Percentiles rank a stretch among this genome's conserved stretches.
Conservation (phyloP, 2,113 vertebrate genomes). For the Actenoides lindsayi region DNA sequence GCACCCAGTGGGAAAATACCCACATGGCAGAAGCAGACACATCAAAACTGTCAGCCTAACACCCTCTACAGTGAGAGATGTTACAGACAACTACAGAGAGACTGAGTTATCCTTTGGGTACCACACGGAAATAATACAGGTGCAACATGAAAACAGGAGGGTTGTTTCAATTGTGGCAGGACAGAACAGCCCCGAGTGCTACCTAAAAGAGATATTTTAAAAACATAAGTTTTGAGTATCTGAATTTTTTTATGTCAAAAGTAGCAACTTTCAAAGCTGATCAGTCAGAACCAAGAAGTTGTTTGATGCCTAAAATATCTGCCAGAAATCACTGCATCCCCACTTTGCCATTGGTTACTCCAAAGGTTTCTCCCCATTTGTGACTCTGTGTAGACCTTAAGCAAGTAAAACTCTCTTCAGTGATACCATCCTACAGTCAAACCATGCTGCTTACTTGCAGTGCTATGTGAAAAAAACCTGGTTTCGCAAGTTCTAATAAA, state of each 20-base stretch:
- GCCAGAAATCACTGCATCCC: neutral
- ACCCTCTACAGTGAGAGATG: rapidly evolving
- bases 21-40: neutral
- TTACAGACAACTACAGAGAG: neutral
- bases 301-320: neutral
- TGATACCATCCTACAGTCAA: neutral
- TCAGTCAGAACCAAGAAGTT: neutral
- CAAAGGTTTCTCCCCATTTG: neutral
- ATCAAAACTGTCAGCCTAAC: neutral
- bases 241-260: neutral
- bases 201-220: neutral
- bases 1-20: neutral
- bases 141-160: neutral
- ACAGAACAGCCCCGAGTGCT: neutral
- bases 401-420: neutral
- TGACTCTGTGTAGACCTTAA: neutral
- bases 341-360: neutral
- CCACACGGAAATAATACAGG: neutral
- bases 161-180: neutral
- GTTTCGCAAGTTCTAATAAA: neutral
- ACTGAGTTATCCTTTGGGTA: neutral
- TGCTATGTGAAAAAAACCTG: neutral
- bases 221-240: neutral
- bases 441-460: neutral
- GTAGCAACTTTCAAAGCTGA: neutral